These are phyloP conservation scores for Pogoniulus pusillus DNA, from an alignment of 2,797 vertebrate species.

Conservation along the genomic window DNA sequence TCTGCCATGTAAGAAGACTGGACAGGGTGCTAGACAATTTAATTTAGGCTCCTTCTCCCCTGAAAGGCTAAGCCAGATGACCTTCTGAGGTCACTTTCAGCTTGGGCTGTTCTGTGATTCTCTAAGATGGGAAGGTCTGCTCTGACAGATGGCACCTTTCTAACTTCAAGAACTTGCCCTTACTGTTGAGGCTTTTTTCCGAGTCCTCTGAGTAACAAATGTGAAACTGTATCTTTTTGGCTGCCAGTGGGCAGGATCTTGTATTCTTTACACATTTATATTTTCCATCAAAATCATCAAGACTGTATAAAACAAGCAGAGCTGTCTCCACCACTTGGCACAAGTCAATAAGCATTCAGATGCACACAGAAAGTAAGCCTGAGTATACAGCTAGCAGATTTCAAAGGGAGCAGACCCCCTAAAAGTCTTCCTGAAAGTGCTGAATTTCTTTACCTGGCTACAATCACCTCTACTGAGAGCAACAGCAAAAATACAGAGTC, in stretches of 20 bases:
- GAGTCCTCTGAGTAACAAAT: background rate
- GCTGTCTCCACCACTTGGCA: conserved; percentile 18
- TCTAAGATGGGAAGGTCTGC: background rate
- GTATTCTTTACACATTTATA: conserved; percentile 7
- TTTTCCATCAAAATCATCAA: conserved; percentile 11
- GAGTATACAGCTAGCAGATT: background rate
- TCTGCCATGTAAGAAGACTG: background rate
- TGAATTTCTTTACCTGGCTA: background rate
- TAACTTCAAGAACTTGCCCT: background rate
- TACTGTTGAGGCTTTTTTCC: background rate
- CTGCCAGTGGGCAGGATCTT: background rate
- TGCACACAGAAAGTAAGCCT: background rate
- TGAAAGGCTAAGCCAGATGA: background rate
- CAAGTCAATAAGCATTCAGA: background rate
- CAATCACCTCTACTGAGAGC: background rate
- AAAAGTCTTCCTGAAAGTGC: background rate
- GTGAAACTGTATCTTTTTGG: conserved; percentile 2
- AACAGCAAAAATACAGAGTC: background rate
- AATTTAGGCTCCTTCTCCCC: background rate
- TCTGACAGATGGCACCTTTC: background rate
- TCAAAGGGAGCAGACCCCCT: background rate
- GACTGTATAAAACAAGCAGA: conserved; percentile 17
- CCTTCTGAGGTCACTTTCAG: background rate
- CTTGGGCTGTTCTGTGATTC: background rate
- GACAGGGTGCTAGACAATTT: background rate